A percentile compares a stretch with the other conserved stretches of the same genome.
Conservation (phyloP, 2,888 invertebrate species). For the Lepidochrysops patricia region DNA sequence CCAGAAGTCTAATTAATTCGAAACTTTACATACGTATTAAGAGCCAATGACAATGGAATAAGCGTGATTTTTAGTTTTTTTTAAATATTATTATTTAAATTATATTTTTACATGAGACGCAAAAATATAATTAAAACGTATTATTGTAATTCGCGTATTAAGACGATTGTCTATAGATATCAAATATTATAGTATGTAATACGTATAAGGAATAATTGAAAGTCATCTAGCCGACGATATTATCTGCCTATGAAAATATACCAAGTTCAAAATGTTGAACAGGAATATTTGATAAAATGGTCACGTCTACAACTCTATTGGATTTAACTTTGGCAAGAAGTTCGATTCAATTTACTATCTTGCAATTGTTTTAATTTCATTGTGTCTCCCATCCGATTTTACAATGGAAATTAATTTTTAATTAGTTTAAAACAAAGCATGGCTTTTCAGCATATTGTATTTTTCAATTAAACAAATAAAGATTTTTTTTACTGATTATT, state of each 20-base stretch:
- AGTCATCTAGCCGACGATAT: neutral
- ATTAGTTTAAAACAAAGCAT: conserved; percentile 3
- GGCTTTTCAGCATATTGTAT: neutral
- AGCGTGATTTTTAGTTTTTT: too few species aligned
- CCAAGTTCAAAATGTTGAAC: neutral
- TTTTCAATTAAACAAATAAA: neutral
- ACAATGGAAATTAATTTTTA: conserved; percentile 4
- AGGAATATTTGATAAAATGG: neutral
- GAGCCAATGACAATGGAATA: too few species aligned
- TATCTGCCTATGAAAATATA: neutral
- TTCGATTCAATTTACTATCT: conserved; percentile 8
- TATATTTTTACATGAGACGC: too few species aligned
- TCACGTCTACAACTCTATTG: neutral
- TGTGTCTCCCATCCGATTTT: conserved; percentile 5
- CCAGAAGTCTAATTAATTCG: too few species aligned
- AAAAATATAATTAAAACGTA: too few species aligned
- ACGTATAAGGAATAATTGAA: too few species aligned
- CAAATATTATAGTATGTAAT: too few species aligned
- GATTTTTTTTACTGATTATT: too few species aligned
- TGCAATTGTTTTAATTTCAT: conserved; percentile 11
- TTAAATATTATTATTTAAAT: too few species aligned
- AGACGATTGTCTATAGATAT: too few species aligned
- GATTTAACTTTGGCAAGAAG: conserved; percentile 10
- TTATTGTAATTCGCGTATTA: too few species aligned
- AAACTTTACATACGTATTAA: too few species aligned